phyloP scores from a whole-genome alignment of 2,797 vertebrate species.

The Triplophysa bombifrons region DNA sequence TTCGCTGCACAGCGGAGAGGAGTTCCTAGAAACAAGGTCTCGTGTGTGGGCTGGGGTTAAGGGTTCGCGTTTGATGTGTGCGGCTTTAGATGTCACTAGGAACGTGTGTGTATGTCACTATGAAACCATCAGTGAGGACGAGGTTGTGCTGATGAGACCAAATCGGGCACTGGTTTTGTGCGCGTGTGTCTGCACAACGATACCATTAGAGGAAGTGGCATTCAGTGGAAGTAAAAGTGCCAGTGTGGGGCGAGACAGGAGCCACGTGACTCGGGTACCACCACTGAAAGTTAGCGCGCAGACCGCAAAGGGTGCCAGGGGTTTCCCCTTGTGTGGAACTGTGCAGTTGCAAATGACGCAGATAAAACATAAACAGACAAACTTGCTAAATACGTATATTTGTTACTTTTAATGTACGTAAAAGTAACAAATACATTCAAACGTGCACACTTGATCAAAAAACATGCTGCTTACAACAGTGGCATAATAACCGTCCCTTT shows the following conservation, averaged over 20 bases:
- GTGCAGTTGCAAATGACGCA: neutral
- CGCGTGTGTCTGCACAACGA: too few relatives aligned
- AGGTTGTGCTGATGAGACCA: constrained; percentile 24
- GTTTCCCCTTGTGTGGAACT: constrained; percentile 14
- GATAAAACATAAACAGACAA: neutral
- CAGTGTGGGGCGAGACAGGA: neutral
- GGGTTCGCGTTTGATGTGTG: constrained; percentile 28
- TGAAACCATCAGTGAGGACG: neutral
- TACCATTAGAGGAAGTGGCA: neutral
- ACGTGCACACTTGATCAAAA: neutral
- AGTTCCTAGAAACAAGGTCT: constrained; percentile 27
- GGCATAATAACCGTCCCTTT: neutral
- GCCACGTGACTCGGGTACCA: constrained; percentile 12
- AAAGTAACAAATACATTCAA: neutral
- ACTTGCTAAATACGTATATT: neutral
- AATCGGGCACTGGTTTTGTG: constrained; percentile 15
- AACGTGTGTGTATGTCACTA: neutral
- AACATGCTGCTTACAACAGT: neutral
- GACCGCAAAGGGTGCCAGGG: constrained; percentile 21
- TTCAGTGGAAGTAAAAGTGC: constrained; percentile 15
- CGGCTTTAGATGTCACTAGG: neutral
- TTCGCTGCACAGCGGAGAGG: neutral
- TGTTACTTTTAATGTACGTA: too few relatives aligned
- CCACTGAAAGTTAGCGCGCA: constrained; percentile 1
- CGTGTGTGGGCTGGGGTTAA: constrained; percentile 35